Percentiles rank a stretch among this genome's conserved stretches.
phyloP scores from a whole-genome alignment of 1,140 invertebrate species.

The Theocolax elegans region DNA sequence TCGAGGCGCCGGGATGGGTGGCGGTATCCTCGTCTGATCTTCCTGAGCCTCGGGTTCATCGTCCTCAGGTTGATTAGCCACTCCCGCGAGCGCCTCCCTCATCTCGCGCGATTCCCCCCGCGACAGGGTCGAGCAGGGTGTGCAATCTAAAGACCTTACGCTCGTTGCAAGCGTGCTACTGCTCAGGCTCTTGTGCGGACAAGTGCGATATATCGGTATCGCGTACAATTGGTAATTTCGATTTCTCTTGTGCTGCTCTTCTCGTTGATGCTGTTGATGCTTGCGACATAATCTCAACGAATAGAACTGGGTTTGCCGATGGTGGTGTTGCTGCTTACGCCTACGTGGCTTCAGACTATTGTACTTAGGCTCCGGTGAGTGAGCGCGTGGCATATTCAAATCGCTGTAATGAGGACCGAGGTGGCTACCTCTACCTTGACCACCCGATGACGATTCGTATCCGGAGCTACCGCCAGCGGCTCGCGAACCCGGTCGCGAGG shows the following conservation, averaged over 20 bases:
- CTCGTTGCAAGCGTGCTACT: constrained; percentile 50
- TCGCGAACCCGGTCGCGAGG: constrained; percentile 60
- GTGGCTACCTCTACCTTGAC: constrained; percentile 60
- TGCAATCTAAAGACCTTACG: constrained; percentile 44
- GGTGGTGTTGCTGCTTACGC: constrained; percentile 55
- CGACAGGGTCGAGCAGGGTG: constrained; percentile 41
- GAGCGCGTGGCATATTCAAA: constrained; percentile 61
- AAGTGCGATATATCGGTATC: constrained; percentile 61
- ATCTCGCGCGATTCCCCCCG: background rate
- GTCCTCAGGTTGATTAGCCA: background rate
- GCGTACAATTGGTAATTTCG: constrained; percentile 61
- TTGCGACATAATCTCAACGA: constrained; percentile 60
- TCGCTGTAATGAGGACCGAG: constrained; percentile 62
- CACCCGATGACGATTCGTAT: constrained; percentile 66
- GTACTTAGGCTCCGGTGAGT: constrained; percentile 61
- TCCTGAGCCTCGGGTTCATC: constrained; percentile 27
- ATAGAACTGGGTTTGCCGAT: constrained; percentile 57
- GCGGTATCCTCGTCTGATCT: constrained; percentile 27
- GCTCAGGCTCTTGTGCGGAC: constrained; percentile 56
- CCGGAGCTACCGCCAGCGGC: constrained; percentile 68
- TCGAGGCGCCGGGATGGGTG: constrained; percentile 64
- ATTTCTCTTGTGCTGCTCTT: constrained; percentile 1
- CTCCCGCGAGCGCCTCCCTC: background rate
- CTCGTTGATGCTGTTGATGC: constrained; percentile 43
- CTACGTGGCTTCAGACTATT: constrained; percentile 61